Evolutionary conservation across 2,797 vertebrate genomes (phyloP), one percentile per base, ranked within the genome.

Genomic region (Amphiprion clarkii): DNA sequence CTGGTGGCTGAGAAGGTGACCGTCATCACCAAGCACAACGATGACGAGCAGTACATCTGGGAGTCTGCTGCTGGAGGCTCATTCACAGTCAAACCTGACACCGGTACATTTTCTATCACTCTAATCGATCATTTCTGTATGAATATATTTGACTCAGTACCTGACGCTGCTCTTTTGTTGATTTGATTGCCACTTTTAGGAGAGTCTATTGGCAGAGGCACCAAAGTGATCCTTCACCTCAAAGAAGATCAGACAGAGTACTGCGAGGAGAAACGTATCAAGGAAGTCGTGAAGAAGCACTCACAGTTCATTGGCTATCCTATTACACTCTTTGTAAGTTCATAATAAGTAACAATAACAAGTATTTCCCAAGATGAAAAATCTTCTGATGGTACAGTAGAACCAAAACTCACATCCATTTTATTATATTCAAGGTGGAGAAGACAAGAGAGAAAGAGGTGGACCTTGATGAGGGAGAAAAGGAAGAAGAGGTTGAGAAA

Each of bases 241-340:
- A 99, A 99, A 70, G 98, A 99, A 67, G 98, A 99, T 83, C 97
- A 98, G 44, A 96, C 95, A 0, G 97, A 99, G 17, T 98, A 98
- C 68, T 83, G 97, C 58, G 97, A 99, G 69, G 97, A 99, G 70
- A 94, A 96, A 10, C 90, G 97, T 0, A 81, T 98, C 60, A 98
- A 99, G 83, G 97, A 98, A 83, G 96, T 98, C 0, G 97, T 99
- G 57, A 99, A 99, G 92, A 99, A 99, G 56, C 97, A 99, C 79
- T 99, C 98, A 0, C 98, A 99, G 91, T 99, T 99, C 75, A 99
- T 99, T 0, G 98, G 98, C 53, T 99, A 99, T 65, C 97, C 97
- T 0, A 98, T 99, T 17, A 99, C 96, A 0, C 96, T 99, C 1
- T 98, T 94, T 36, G 96, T 98, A 95, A 12, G 97, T 96, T 76